A percentile compares a stretch with the other conserved stretches of the same genome.
phyloP scores from a whole-genome alignment of 2,888 invertebrate species.

The Acronicta alni region DNA sequence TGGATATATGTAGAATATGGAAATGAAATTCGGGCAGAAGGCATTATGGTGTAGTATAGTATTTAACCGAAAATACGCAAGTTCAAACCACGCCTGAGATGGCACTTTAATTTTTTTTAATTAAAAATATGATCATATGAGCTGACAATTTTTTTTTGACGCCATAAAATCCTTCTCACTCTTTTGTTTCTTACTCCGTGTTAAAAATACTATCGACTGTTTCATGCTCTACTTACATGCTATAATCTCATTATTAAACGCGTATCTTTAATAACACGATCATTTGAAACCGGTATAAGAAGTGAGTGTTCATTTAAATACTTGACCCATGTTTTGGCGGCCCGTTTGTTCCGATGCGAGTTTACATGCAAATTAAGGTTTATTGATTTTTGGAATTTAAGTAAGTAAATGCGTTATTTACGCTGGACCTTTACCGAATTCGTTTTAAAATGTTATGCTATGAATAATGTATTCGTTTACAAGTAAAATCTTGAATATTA shows the following conservation, averaged over 20 bases:
- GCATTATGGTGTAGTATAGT: too few relatives aligned
- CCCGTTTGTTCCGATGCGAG: conserved; percentile 27
- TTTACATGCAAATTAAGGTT: conserved; percentile 27
- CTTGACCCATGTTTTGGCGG: conserved; percentile 36
- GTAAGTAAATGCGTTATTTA: conserved; percentile 13
- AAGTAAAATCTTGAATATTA: too few relatives aligned
- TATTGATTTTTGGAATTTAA: conserved; percentile 21
- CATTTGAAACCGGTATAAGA: conserved; percentile 61
- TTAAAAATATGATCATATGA: too few relatives aligned
- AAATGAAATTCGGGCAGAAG: too few relatives aligned
- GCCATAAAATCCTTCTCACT: background rate
- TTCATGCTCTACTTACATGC: conserved; percentile 67
- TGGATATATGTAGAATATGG: too few relatives aligned
- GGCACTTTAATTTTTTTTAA: too few relatives aligned
- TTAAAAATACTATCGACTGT: conserved; percentile 42
- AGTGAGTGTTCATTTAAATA: conserved; percentile 46
- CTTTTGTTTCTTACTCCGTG: conserved; percentile 9
- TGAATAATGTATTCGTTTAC: too few relatives aligned
- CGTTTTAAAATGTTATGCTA: background rate
- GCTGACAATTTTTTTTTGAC: too few relatives aligned
- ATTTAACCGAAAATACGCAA: too few relatives aligned
- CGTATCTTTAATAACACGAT: conserved; percentile 58
- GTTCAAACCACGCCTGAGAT: too few relatives aligned
- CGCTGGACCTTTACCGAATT: conserved; percentile 5
- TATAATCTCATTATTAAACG: conserved; percentile 66